Base-by-base conservation (phyloP, 2,888 invertebrate species). In the Lasioglossum malachurum region DNA sequence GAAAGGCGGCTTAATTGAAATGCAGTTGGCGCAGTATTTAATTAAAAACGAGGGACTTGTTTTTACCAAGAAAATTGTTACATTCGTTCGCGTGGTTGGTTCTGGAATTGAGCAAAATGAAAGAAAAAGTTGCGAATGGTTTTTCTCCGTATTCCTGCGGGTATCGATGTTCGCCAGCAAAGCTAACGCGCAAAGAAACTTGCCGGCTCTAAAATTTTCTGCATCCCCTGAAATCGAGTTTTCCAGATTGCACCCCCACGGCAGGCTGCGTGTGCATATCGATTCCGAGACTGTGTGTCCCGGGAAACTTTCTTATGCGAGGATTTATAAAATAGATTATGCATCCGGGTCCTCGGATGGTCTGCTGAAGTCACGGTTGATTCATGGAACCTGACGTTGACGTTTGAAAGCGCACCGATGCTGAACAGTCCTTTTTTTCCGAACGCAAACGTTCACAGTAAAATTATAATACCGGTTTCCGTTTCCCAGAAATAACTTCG, bases 181-280 rank as follows among this genome's bases (percentile, higher is more conserved):
- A 60, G 5, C 60, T n/a, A 60, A 35, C 67, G 31, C 2, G 19
- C 16, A 31, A 8, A 67, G 31, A 35, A 67, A 67, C 31, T 31
- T 67, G 31, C 35, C 31, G 67, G 8, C 31, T 67, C 35, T 67
- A 35, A 31, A 35, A 31, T 16, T 19, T 16, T 2, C 31, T 10
- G 2, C 14, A 19, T 35, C 41, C 41, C 10, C 4, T 19, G 35
- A 69, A 69, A 69, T 38, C 69, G 23, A 38, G 38, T 69, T 69
- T 23, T 69, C 35, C 69, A 69, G 12, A 69, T 69, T 38, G 69
- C 38, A 53, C 19, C 38, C 38, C 5, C 23, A 23, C 23, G 10
- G 4, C 23, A 23, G 23, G 69, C n/a, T 27, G 69, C 69, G 60
- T 60, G 57, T 75, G 60, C 60, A 60, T 75, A 75, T 75, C 60